phyloP scores from a whole-genome alignment of 30 jellyfish, hydroid and myxozoan genomes.

The Aurelia sp. region DNA sequence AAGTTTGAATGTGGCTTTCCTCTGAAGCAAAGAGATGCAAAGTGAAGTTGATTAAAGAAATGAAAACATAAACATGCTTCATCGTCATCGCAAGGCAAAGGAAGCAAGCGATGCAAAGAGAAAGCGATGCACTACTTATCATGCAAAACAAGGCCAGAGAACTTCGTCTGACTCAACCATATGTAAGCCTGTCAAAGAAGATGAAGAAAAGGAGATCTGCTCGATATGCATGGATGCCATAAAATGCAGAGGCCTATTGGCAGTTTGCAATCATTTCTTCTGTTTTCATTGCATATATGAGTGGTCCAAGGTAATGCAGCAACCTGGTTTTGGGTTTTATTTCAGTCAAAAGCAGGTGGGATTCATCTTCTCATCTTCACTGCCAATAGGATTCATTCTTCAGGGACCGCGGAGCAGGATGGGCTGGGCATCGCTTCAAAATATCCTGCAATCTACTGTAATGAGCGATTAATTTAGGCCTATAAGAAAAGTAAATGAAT shows the following conservation, averaged over 20 bases:
- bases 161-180: too few species aligned
- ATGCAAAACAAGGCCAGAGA: too few species aligned
- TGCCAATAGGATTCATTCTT: too few species aligned
- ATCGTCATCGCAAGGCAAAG: background rate
- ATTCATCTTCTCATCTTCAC: too few species aligned
- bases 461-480: too few species aligned
- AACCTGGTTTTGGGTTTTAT: background rate
- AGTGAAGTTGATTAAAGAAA: too few species aligned
- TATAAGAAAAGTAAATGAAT: too few species aligned
- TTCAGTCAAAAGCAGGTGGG: background rate
- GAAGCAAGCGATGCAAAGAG: background rate
- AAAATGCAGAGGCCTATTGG: constrained; percentile 40
- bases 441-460: too few species aligned
- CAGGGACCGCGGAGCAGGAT: too few species aligned
- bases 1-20: too few species aligned
- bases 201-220: constrained; percentile 25
- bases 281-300: constrained; percentile 62
- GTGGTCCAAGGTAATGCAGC: constrained; percentile 69
- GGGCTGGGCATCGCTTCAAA: too few species aligned
- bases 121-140: background rate
- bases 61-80: background rate
- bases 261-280: constrained; percentile 75
- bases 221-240: constrained; percentile 63
- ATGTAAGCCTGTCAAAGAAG: background rate
- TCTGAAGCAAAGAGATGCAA: too few species aligned